Conservation (phyloP, 2,113 vertebrate species). For the Pristiophorus japonicus region DNA sequence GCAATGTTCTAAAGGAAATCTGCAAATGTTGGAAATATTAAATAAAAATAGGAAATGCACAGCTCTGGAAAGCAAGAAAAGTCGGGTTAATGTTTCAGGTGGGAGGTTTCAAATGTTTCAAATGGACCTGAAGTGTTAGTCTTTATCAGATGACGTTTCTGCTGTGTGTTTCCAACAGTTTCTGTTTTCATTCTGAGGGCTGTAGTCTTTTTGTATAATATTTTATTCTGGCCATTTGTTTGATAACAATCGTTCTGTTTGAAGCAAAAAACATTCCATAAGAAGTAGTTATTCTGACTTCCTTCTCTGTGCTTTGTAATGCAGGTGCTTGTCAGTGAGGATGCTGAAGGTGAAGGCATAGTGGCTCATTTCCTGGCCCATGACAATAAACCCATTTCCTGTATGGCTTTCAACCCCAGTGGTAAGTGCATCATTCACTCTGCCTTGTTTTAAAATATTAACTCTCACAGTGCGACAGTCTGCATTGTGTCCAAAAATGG, state of each 20-base stretch:
- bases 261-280: neutral
- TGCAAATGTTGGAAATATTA: neutral
- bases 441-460: neutral
- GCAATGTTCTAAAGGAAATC: neutral
- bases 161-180: neutral
- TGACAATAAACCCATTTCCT: conserved; percentile 90
- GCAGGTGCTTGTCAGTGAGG: conserved; percentile 90
- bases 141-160: neutral
- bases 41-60: neutral
- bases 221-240: neutral
- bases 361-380: conserved; percentile 97
- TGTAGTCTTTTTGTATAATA: neutral
- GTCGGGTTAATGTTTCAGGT: neutral
- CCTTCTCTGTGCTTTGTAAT: conserved; percentile 32
- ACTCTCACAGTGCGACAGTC: neutral
- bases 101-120: neutral
- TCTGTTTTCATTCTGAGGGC: neutral
- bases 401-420: conserved; percentile 94
- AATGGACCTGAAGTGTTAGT: neutral
- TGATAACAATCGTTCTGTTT: neutral
- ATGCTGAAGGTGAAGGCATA: conserved; percentile 87
- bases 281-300: conserved; percentile 38
- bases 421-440: conserved; percentile 61
- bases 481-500: neutral
- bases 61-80: neutral